phyloP scores from a whole-genome alignment of 2,113 vertebrate genomes.

The Stictonetta naevosa region DNA sequence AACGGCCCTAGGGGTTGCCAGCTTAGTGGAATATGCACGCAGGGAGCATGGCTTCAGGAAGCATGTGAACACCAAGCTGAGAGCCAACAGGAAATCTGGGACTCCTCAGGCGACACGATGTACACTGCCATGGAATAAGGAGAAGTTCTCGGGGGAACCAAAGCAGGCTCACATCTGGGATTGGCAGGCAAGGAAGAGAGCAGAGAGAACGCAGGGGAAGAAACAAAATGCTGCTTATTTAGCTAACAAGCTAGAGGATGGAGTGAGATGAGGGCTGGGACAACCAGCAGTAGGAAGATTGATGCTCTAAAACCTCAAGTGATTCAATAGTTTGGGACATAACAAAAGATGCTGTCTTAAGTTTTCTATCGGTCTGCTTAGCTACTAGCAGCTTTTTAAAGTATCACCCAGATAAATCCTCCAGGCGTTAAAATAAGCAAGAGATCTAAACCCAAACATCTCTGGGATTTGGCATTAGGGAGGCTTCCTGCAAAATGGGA shows the following conservation, averaged over 20 bases:
- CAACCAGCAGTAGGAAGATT: background rate
- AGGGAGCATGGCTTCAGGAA: background rate
- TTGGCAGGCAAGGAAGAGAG: background rate
- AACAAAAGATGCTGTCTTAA: background rate
- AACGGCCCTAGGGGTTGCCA: conserved; percentile 14
- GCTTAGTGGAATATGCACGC: background rate
- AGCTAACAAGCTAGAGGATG: background rate
- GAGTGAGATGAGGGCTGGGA: background rate
- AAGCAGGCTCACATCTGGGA: background rate
- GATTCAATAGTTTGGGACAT: background rate
- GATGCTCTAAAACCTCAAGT: background rate
- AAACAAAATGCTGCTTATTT: background rate
- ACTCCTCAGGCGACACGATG: background rate
- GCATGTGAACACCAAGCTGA: background rate
- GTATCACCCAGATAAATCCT: background rate
- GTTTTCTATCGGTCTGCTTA: background rate
- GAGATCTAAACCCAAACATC: background rate
- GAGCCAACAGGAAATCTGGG: conserved; percentile 53
- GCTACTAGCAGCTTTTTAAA: background rate
- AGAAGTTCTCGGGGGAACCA: background rate
- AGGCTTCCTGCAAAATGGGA: background rate
- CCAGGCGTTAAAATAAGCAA: background rate
- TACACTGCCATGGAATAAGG: background rate
- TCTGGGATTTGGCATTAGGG: background rate
- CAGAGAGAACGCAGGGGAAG: background rate